Evolutionary conservation across 2,888 invertebrate species (phyloP), one percentile per base, ranked within the genome.

Genomic region (Gibbula magus): DNA sequence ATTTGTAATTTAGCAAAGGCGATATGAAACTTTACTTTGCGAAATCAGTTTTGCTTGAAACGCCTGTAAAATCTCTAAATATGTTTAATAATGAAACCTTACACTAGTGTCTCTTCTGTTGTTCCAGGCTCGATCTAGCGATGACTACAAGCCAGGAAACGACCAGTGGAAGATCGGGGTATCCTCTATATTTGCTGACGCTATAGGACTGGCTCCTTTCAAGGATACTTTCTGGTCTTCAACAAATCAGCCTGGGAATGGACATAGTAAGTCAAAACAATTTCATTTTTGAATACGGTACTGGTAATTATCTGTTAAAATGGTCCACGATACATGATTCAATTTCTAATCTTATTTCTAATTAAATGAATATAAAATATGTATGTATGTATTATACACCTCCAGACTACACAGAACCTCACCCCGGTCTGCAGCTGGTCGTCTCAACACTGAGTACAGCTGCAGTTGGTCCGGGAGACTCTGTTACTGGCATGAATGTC

Each of bases 181-280:
- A 13, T 79, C 84, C 18, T 86, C 86, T 18, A 81, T 87, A 77
- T 81, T 88, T 70, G 86, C 86, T 35, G 79, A 83, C 52, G 85
- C 86, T 13, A 54, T 88, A 10, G 86, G 85, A 7, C 66, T 89
- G 1, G 84, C 84, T 2, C 88, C 88, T 0, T 86, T 84, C 73
- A 89, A 89, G 78, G 88, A 88, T 78, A 86, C 84, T 20, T 89
- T 87, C 80, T 88, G 88, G 88, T 85, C 88, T 1, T 85, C 85
- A 1, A 76, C 78, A 13, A 54, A 53, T 8, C 88, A 89, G 79
- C 81, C 85, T 10, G 88, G 83, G 53, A 88, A 88, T 67, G 82
- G 80, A 2, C 87, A 88, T 73, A 79, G 88, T 86, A 51, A 81
- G 73, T 82, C 29, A n/a, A n/a, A n/a, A n/a, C n/a, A n/a, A n/a